Percentiles rank a stretch among this genome's conserved stretches.
Evolutionary conservation across 2,888 invertebrate genomes (phyloP).

Genomic region (Aromia moschata): DNA sequence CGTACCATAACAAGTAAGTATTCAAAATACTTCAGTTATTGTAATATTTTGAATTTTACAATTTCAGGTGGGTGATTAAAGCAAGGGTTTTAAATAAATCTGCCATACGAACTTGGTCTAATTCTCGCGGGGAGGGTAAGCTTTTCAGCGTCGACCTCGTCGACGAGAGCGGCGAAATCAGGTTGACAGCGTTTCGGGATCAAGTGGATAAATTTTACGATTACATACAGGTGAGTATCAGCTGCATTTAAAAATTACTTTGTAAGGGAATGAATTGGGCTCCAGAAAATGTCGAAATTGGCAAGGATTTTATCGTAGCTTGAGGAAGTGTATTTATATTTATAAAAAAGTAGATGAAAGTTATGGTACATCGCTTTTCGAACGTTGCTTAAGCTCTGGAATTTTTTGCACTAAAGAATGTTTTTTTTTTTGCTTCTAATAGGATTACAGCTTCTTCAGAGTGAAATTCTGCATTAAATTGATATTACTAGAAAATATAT

Average conservation of each 20-base stretch:
- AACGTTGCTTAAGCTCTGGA: too few relatives aligned
- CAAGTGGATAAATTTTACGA: constrained; percentile 90
- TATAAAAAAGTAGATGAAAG: too few relatives aligned
- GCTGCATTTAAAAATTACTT: too few relatives aligned
- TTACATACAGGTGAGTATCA: constrained; percentile 78
- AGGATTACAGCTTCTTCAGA: too few relatives aligned
- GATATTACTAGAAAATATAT: too few relatives aligned
- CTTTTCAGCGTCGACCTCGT: constrained; percentile 92
- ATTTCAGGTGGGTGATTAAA: constrained; percentile 85
- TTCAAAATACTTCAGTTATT: background rate
- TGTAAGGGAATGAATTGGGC: too few relatives aligned
- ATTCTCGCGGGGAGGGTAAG: constrained; percentile 92
- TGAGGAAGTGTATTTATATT: too few relatives aligned
- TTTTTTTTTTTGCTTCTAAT: too few relatives aligned
- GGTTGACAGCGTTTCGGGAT: constrained; percentile 89
- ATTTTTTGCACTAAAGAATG: too few relatives aligned
- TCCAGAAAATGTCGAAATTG: background rate
- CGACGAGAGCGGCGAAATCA: constrained; percentile 94
- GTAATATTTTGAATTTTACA: background rate
- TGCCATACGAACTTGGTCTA: constrained; percentile 86
- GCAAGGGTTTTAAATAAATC: constrained; percentile 88
- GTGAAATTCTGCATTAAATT: too few relatives aligned
- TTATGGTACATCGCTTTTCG: too few relatives aligned
- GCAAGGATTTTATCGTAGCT: too few relatives aligned
- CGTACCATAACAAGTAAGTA: constrained; percentile 88